A percentile compares a stretch with the other conserved stretches of the same genome.
Conservation (phyloP, 2,113 vertebrate genomes). For the Otolemur garnettii region DNA sequence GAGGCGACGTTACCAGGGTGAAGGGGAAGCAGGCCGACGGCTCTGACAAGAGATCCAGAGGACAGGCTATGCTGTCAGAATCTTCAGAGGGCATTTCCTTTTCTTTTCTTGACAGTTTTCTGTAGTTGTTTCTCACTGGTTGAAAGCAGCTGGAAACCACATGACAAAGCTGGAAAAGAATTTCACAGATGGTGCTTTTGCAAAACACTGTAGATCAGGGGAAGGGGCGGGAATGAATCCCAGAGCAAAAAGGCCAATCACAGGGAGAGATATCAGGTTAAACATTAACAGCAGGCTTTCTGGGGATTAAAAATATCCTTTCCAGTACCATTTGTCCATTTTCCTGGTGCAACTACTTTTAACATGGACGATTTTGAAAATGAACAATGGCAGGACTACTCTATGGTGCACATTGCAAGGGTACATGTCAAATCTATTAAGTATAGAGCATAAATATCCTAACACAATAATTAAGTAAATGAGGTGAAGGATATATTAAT, state of each 20-base stretch:
- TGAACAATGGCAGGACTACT: no score
- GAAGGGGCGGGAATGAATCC: background rate
- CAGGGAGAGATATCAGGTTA: background rate
- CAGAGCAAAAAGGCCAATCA: background rate
- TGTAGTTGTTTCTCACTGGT: background rate
- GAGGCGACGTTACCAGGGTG: background rate
- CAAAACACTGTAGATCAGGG: background rate
- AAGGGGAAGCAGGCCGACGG: background rate
- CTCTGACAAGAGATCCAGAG: background rate
- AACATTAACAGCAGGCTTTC: background rate
- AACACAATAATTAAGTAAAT: no score
- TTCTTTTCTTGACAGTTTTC: background rate
- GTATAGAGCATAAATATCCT: no score
- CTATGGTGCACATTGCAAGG: no score
- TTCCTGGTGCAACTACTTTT: background rate
- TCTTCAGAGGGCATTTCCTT: background rate
- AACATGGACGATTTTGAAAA: background rate
- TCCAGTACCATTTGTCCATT: background rate
- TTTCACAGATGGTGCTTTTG: rapidly evolving
- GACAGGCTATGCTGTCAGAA: background rate
- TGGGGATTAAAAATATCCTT: background rate
- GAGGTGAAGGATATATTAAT: no score
- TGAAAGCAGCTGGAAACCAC: background rate
- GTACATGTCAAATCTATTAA: no score
- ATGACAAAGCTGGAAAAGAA: background rate